phyloP scores from a whole-genome alignment of 2,113 vertebrate genomes.

The Peromyscus californicus region DNA sequence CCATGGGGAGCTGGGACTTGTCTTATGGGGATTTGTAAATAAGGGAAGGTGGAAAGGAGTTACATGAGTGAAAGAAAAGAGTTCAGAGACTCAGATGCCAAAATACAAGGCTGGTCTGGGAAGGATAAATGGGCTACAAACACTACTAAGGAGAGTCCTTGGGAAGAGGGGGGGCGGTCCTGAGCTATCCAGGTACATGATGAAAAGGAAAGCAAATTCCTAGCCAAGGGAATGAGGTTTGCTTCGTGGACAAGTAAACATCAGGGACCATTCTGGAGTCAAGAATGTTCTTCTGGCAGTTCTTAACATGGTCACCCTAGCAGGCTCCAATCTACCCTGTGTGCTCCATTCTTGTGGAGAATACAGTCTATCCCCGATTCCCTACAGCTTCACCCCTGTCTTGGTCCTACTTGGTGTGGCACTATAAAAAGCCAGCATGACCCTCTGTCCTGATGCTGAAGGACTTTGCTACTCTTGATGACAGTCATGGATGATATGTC shows the following conservation, averaged over 20 bases:
- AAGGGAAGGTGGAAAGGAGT: neutral
- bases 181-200: neutral
- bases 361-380: neutral
- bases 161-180: rapidly evolving
- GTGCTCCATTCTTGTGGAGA: neutral
- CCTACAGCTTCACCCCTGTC: neutral
- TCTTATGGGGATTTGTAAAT: neutral
- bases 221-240: too few species aligned
- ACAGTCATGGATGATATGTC: too few species aligned
- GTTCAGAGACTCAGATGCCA: neutral
- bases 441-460: neutral
- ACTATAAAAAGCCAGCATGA: neutral
- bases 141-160: neutral
- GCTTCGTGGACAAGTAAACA: neutral
- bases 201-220: neutral
- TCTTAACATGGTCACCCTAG: neutral
- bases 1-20: too few species aligned
- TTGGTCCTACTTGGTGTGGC: neutral
- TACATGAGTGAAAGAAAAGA: neutral
- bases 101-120: neutral
- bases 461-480: neutral
- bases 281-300: neutral
- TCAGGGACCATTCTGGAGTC: neutral
- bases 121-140: neutral
- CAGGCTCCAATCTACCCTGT: too few species aligned